phyloP scores from a whole-genome alignment of 1,140 invertebrate species.

The Colletes latitarsis region DNA sequence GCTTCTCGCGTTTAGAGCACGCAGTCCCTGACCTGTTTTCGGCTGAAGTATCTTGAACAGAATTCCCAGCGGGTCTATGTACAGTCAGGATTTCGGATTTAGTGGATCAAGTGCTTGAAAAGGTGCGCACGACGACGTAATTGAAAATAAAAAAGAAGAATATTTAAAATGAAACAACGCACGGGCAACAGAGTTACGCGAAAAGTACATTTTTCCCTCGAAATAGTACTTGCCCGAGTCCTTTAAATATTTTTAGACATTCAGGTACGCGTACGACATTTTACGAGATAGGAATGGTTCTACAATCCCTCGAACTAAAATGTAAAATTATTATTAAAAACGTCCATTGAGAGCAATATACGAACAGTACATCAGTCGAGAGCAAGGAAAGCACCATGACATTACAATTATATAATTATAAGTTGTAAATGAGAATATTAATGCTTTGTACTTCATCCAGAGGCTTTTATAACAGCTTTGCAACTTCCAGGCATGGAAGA shows the following conservation, averaged over 20 bases:
- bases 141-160: not conserved
- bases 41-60: slow-evolving; percentile 40
- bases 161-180: not conserved
- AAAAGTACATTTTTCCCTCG: not conserved
- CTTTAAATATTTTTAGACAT: not conserved
- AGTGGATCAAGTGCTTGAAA: slow-evolving; percentile 50
- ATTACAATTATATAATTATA: no score
- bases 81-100: slow-evolving; percentile 45
- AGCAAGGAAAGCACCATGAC: no score
- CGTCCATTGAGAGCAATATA: no score
- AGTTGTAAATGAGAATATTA: no score
- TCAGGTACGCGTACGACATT: not conserved
- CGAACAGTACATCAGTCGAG: no score
- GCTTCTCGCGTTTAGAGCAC: slow-evolving; percentile 33
- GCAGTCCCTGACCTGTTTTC: slow-evolving; percentile 46
- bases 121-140: slow-evolving; percentile 5
- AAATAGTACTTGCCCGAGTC: not conserved
- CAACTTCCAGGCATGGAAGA: no score
- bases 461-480: no score
- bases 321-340: no score
- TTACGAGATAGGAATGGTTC: not conserved
- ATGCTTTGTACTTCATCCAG: no score
- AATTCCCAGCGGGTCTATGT: slow-evolving; percentile 29
- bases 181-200: not conserved
- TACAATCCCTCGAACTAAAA: no score